Evolutionary conservation across 2,888 invertebrate genomes (phyloP).

Genomic region (Tenthredo scrophulariae): DNA sequence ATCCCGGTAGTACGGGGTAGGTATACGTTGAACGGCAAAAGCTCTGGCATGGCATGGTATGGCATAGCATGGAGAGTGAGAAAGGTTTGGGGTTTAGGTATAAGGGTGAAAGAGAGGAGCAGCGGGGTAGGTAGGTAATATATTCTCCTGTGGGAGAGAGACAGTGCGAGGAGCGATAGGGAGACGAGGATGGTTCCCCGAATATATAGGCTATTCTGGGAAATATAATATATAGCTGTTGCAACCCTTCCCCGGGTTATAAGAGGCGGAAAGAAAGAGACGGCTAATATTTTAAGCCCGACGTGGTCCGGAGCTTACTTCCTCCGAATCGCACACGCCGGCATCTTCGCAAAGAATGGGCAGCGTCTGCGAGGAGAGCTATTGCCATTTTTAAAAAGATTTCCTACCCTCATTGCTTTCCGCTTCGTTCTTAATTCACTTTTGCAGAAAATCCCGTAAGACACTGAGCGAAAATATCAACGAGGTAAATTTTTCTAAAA

Average conservation of each 20-base stretch:
- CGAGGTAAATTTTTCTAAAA: neutral
- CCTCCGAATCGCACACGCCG: neutral
- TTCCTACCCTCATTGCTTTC: slow-evolving; percentile 34
- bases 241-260: slow-evolving; percentile 50
- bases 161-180: slow-evolving; percentile 28
- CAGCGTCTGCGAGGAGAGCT: slow-evolving; percentile 23
- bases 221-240: slow-evolving; percentile 54
- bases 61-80: neutral
- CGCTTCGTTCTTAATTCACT: neutral
- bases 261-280: slow-evolving; percentile 42
- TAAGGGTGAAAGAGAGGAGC: neutral
- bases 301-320: neutral
- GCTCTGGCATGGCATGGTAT: neutral
- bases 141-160: slow-evolving; percentile 30
- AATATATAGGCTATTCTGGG: slow-evolving; percentile 52
- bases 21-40: neutral
- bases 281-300: slow-evolving; percentile 3
- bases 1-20: slow-evolving; percentile 9
- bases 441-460: neutral
- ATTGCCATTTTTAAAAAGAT: slow-evolving; percentile 51
- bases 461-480: neutral
- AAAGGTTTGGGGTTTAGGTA: neutral
- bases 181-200: slow-evolving; percentile 37
- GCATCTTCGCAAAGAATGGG: neutral
- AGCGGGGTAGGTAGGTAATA: slow-evolving; percentile 24